A percentile compares a stretch with the other conserved stretches of the same genome.
Evolutionary conservation across 2,113 vertebrate genomes (phyloP).

Genomic region (Albula goreensis): DNA sequence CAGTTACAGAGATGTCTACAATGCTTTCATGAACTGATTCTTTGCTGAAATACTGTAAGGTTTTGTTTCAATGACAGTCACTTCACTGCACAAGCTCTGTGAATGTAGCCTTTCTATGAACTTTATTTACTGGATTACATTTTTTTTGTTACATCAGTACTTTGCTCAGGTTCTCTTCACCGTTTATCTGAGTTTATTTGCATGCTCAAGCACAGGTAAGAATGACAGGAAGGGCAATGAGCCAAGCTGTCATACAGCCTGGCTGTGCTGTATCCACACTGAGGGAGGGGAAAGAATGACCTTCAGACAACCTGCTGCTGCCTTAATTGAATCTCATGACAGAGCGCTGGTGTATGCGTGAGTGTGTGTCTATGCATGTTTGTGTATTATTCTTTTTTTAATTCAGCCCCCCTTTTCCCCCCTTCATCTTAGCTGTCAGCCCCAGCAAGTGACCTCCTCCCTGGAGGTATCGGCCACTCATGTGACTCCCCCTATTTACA

Average conservation of each 20-base stretch:
- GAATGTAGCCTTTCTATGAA: background rate
- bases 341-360: background rate
- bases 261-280: background rate
- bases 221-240: background rate
- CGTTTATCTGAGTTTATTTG: background rate
- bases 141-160: background rate
- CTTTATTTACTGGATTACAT: background rate
- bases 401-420: too few relatives aligned
- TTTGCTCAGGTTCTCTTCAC: background rate
- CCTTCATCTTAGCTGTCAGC: too few relatives aligned
- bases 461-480: too few relatives aligned
- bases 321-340: slow-evolving; percentile 46
- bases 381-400: background rate
- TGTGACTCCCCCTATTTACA: too few relatives aligned
- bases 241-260: background rate
- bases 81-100: too few relatives aligned
- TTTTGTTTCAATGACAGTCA: background rate
- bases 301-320: slow-evolving; percentile 31
- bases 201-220: background rate
- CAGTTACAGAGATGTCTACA: too few relatives aligned
- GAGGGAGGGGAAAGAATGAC: slow-evolving; percentile 25
- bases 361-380: background rate
- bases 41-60: too few relatives aligned
- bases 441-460: too few relatives aligned
- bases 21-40: too few relatives aligned